Percentiles rank a stretch among this genome's conserved stretches.
Evolutionary conservation across 2,113 vertebrate genomes (phyloP).

Genomic region (Paraplagusia blochii): DNA sequence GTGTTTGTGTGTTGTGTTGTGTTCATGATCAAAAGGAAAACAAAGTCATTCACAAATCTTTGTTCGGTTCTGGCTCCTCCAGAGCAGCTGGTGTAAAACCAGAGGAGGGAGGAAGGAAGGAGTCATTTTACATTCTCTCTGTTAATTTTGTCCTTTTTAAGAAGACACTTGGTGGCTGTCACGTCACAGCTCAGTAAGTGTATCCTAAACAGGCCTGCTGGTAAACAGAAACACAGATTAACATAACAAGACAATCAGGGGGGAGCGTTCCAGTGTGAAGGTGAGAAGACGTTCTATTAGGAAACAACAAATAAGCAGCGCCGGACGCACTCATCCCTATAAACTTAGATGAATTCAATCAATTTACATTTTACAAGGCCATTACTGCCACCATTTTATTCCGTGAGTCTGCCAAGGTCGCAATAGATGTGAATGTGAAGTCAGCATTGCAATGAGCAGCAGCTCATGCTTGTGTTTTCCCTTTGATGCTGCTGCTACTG

Average conservation of each 20-base stretch:
- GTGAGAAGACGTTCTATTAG: constrained; percentile 69
- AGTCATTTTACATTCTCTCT: constrained; percentile 52
- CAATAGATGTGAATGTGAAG: constrained; percentile 50
- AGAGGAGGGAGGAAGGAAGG: too few relatives aligned
- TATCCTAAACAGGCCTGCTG: constrained; percentile 54
- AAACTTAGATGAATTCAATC: constrained; percentile 66
- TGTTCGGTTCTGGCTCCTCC: constrained; percentile 32
- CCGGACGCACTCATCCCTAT: constrained; percentile 58
- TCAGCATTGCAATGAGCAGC: constrained; percentile 55
- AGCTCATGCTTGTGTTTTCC: constrained; percentile 55
- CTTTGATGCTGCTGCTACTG: background rate
- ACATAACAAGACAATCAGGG: constrained; percentile 71
- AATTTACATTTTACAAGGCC: constrained; percentile 71
- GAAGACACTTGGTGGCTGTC: constrained; percentile 42
- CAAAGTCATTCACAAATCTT: constrained; percentile 24
- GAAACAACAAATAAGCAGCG: constrained; percentile 66
- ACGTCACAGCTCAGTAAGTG: constrained; percentile 39
- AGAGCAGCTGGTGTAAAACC: constrained; percentile 18
- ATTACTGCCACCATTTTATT: constrained; percentile 57
- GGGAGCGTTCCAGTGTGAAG: constrained; percentile 68
- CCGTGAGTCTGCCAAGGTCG: constrained; percentile 47
- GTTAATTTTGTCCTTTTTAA: constrained; percentile 59
- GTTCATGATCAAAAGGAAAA: background rate
- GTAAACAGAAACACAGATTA: constrained; percentile 70
- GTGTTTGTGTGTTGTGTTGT: constrained; percentile 5